Conservation (phyloP, 2,888 invertebrate species). For the Camponotus fellah region DNA sequence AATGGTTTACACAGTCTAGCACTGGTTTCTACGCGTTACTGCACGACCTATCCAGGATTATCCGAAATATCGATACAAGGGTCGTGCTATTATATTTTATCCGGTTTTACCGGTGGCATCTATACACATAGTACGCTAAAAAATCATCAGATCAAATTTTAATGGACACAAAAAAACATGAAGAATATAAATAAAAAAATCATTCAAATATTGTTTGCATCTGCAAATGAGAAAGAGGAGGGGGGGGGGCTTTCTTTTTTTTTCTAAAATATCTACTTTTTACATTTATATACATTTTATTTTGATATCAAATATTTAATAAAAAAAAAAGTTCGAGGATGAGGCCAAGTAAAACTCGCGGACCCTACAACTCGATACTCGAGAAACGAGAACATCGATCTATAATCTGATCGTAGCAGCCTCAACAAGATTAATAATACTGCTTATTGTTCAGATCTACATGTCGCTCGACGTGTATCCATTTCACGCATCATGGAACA, state of each 20-base stretch:
- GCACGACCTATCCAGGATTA: conserved; percentile 68
- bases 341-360: neutral
- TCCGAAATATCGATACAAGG: conserved; percentile 74
- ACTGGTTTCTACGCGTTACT: conserved; percentile 63
- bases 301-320: neutral
- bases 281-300: neutral
- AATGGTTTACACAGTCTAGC: conserved; percentile 76
- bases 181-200: neutral
- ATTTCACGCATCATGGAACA: conserved; percentile 67
- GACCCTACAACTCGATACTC: conserved; percentile 45
- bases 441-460: conserved; percentile 67
- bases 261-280: neutral
- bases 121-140: conserved; percentile 31
- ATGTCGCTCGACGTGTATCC: conserved; percentile 54
- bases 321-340: neutral
- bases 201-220: neutral
- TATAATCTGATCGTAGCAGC: conserved; percentile 45
- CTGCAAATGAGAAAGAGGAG: neutral
- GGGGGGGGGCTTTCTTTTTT: neutral
- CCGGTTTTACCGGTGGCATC: conserved; percentile 64
- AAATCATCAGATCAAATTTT: conserved; percentile 34
- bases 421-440: conserved; percentile 66
- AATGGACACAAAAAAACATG: neutral
- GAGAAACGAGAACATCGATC: conserved; percentile 53
- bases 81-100: conserved; percentile 70